These are phyloP conservation scores for Meliscaeva auricollis DNA, from an alignment of 2,888 invertebrate genomes.

Conservation along the genomic window DNA sequence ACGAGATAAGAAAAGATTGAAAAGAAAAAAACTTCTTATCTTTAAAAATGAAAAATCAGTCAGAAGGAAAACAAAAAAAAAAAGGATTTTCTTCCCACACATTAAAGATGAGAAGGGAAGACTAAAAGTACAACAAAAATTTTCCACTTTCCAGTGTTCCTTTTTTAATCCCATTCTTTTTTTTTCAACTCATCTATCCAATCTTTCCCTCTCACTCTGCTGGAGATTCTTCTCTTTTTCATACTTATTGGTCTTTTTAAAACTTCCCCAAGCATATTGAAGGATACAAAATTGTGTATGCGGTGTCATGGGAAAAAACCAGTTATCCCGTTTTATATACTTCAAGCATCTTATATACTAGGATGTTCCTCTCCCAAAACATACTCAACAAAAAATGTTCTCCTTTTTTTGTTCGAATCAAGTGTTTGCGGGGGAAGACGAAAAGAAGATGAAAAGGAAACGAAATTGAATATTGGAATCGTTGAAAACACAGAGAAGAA, in stretches of 20 bases:
- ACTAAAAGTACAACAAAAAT: background rate
- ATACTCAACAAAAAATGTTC: constrained; percentile 25
- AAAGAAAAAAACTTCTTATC: constrained; percentile 32
- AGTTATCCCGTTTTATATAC: constrained; percentile 55
- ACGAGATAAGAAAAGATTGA: constrained; percentile 28
- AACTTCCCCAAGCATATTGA: constrained; percentile 42
- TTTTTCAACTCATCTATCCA: background rate
- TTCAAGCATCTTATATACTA: constrained; percentile 7
- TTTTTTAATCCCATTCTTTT: constrained; percentile 33
- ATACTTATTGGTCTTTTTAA: background rate
- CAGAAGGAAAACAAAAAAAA: constrained; percentile 17
- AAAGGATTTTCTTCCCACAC: constrained; percentile 69
- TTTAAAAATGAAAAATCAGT: constrained; percentile 46
- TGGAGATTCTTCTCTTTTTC: background rate
- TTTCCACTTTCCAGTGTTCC: constrained; percentile 39
- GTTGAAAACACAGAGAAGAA: background rate
- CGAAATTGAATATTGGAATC: background rate
- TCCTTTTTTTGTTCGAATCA: constrained; percentile 16
- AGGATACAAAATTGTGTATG: constrained; percentile 53
- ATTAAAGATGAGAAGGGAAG: constrained; percentile 4
- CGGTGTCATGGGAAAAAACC: constrained; percentile 63
- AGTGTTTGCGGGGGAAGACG: constrained; percentile 39
- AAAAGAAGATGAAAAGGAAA: background rate
- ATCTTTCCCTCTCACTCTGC: constrained; percentile 21
- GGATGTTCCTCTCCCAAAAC: constrained; percentile 28